Evolutionary conservation across 1,140 invertebrate species (phyloP), one percentile per base, ranked within the genome.

Genomic region (Drosophila lini): DNA sequence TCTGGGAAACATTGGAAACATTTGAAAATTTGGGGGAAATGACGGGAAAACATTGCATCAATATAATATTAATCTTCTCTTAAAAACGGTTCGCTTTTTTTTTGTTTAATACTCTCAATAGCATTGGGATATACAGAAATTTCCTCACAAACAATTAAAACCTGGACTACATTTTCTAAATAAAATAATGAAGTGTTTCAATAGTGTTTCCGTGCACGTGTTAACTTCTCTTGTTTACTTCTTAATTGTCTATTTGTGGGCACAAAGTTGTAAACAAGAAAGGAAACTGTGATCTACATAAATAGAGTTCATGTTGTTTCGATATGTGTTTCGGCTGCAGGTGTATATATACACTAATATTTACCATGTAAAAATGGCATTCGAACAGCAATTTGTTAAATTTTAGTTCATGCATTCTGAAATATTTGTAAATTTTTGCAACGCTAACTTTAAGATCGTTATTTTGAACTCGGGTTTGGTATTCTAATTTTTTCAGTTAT

Each of bases 181-280:
- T 69, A 69, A 65, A 53, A 52, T 53, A 65, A 10, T 53, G 16
- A 65, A 67, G 61, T 65, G 61, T 31, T 68, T 64, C 64, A n/a
- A 38, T 44, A 67, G 65, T 69, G 47, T 25, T 69, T 69, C 65
- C 65, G 61, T 22, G 45, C 65, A 69, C 65, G 65, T 69, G 65
- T 69, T 69, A 65, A 19, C 10, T 41, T 64, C 25, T 69, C 8
- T 65, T 69, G 65, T 69, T 69, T 69, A 69, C 65, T 69, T 53
- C 36, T 53, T 69, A 53, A 67, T 69, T 65, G 45, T 67, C 61
- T 69, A 69, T 69, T 69, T 69, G 65, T 69, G 65, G 65, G 61
- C 44, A 19, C 50, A 47, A 22, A 42, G 34, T 59, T 71, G 13
- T 59, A 74, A 57, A 45, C 52, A 55, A 41, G 40, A 28, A 50